phyloP scores from a whole-genome alignment of 2,113 vertebrate genomes.

The Eptesicus fuscus region DNA sequence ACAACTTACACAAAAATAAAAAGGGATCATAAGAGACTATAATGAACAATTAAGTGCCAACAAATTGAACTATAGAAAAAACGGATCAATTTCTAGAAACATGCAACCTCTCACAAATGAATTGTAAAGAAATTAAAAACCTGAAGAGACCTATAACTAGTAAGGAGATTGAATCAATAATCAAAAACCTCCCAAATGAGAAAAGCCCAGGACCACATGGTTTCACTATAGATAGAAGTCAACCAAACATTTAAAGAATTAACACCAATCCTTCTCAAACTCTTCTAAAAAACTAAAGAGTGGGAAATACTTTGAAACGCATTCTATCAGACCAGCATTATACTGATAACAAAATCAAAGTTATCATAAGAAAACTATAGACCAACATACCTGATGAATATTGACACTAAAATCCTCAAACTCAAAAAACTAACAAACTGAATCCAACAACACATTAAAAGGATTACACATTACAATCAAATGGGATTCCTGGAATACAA shows the following conservation, averaged over 20 bases:
- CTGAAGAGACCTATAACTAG: neutral
- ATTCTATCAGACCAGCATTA: neutral
- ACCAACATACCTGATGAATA: neutral
- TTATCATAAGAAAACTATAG: neutral
- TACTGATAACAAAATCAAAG: neutral
- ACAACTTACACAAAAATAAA: neutral
- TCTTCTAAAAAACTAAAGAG: neutral
- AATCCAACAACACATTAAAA: neutral
- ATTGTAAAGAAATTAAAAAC: neutral
- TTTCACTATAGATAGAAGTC: neutral
- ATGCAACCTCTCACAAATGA: neutral
- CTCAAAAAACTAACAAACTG: neutral
- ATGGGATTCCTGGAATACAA: neutral
- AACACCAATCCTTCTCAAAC: neutral
- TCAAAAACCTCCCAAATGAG: neutral
- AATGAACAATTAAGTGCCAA: neutral
- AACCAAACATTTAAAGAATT: neutral
- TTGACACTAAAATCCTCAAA: neutral
- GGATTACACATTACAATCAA: neutral
- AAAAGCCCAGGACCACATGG: neutral
- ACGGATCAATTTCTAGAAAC: neutral
- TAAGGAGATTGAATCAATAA: neutral
- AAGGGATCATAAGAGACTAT: neutral
- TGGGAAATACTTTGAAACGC: neutral
- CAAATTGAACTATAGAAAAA: neutral